phyloP scores from a whole-genome alignment of 2,797 vertebrate species.

The Cirrhinus molitorella region DNA sequence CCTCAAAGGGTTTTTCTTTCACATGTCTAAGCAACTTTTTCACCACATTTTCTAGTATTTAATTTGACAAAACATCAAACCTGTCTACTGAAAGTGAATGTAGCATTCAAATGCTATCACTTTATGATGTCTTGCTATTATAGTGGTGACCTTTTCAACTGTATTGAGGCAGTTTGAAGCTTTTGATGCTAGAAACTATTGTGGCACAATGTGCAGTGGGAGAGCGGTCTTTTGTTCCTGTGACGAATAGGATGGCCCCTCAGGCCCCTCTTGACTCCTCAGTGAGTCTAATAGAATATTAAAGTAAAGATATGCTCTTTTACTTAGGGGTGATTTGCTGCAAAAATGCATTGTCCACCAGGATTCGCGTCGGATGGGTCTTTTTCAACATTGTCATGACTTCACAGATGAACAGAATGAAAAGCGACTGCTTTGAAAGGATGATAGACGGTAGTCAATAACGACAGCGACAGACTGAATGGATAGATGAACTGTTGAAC shows the following conservation, averaged over 20 bases:
- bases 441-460: background rate
- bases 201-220: constrained; percentile 53
- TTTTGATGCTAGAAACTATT: constrained; percentile 66
- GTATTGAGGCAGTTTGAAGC: constrained; percentile 51
- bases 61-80: constrained; percentile 19
- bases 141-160: constrained; percentile 51
- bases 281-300: constrained; percentile 61
- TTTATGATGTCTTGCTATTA: constrained; percentile 49
- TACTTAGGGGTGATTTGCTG: constrained; percentile 63
- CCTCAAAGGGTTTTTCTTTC: background rate
- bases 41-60: background rate
- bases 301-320: constrained; percentile 64
- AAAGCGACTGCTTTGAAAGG: constrained; percentile 15
- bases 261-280: constrained; percentile 65
- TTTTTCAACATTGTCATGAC: constrained; percentile 20
- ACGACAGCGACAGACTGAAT: constrained; percentile 2
- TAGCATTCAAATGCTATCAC: constrained; percentile 52
- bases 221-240: constrained; percentile 66
- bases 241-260: constrained; percentile 64
- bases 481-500: background rate
- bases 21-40: background rate
- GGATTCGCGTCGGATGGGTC: background rate
- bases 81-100: constrained; percentile 24
- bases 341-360: constrained; percentile 18
- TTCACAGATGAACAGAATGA: constrained; percentile 10